phyloP scores from a whole-genome alignment of 2,113 vertebrate species.

The Oreochromis aureus region DNA sequence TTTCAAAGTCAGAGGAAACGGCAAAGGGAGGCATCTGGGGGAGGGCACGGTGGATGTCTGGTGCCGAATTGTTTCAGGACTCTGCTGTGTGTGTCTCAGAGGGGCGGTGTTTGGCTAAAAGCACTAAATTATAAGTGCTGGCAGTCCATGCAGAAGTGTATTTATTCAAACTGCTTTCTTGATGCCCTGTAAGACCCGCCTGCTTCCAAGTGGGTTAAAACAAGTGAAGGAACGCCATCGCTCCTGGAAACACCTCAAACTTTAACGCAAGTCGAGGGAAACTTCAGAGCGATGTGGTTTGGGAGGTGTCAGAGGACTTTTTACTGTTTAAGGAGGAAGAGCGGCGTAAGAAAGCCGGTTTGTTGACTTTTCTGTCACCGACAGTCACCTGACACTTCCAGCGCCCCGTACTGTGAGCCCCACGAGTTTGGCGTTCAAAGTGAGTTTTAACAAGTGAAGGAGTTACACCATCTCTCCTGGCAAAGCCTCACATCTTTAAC shows the following conservation, averaged over 20 bases:
- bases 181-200: not conserved
- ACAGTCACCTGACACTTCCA: not conserved
- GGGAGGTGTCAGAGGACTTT: not conserved
- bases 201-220: not conserved
- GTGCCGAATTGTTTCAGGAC: not conserved
- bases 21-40: not conserved
- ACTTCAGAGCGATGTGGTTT: not conserved
- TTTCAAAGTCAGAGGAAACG: not conserved
- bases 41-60: not conserved
- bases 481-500: not conserved
- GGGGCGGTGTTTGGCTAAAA: not conserved
- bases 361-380: not conserved
- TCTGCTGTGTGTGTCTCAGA: not conserved
- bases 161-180: not conserved
- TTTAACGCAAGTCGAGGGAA: not conserved
- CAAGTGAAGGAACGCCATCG: not conserved
- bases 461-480: not conserved
- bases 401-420: not conserved
- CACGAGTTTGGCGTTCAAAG: not conserved
- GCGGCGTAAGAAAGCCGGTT: not conserved
- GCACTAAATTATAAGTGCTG: not conserved
- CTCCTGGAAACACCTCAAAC: not conserved
- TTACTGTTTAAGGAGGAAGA: not conserved
- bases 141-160: not conserved
- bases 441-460: not conserved